Percentiles rank a stretch among this genome's conserved stretches.
Evolutionary conservation across 2,113 vertebrate species (phyloP).

Genomic region (Oryzias woworae): DNA sequence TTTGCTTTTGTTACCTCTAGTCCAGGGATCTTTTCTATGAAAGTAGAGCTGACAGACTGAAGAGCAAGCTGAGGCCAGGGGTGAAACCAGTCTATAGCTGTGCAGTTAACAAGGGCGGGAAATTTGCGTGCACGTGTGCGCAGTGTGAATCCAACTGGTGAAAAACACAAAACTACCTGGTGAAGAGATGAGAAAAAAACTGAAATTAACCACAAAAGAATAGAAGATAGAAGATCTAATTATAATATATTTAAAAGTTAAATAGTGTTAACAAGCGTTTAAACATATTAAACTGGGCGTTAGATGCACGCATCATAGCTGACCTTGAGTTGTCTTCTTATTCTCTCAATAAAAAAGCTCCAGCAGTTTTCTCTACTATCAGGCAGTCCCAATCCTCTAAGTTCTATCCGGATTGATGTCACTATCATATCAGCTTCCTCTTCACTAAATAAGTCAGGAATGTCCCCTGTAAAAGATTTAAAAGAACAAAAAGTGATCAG

Average conservation of each 20-base stretch:
- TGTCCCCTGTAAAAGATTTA: conserved; percentile 64
- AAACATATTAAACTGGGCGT: not conserved
- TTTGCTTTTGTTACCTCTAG: conserved; percentile 59
- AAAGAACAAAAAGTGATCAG: not conserved
- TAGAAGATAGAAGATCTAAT: no score
- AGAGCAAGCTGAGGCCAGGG: conserved; percentile 68
- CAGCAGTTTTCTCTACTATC: conserved; percentile 79
- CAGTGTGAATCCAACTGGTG: conserved; percentile 76
- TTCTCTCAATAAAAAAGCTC: conserved; percentile 82
- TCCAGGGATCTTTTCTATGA: conserved; percentile 75
- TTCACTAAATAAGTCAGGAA: conserved; percentile 76
- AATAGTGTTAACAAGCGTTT: not conserved
- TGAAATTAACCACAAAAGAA: not conserved
- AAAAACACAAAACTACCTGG: conserved; percentile 81
- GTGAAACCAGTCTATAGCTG: conserved; percentile 72
- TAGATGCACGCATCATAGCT: not conserved
- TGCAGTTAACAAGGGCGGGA: conserved; percentile 74
- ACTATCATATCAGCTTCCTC: conserved; percentile 75
- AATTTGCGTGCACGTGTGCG: conserved; percentile 73
- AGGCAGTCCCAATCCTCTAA: conserved; percentile 70
- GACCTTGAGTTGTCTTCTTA: conserved; percentile 81
- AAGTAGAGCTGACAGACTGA: conserved; percentile 74
- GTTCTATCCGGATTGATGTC: conserved; percentile 76
- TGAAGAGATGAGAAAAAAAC: not conserved
- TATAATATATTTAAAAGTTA: not conserved